Evolutionary conservation across 2,113 vertebrate genomes (phyloP).

Genomic region (Rhea pennata): DNA sequence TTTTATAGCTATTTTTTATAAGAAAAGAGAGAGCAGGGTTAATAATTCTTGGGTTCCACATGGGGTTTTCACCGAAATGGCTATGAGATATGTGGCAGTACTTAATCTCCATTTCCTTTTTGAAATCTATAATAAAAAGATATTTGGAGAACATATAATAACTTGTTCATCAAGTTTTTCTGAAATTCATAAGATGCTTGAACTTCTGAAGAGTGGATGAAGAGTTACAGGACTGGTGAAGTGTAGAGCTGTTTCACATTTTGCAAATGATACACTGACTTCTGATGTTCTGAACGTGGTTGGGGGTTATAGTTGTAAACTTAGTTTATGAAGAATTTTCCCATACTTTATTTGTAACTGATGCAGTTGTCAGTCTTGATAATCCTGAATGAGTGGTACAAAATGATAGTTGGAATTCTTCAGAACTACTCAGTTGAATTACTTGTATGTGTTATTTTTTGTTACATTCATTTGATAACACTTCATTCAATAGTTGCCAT

Average conservation of each 20-base stretch:
- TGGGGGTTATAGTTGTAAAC: neutral
- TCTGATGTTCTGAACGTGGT: neutral
- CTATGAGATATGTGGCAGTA: neutral
- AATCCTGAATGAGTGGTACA: neutral
- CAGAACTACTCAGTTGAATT: neutral
- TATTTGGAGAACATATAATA: too few species aligned
- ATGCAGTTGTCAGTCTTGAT: neutral
- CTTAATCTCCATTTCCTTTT: neutral
- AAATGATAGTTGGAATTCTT: neutral
- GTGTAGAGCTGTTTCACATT: neutral
- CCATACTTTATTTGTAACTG: neutral
- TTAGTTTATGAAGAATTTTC: neutral
- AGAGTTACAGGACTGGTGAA: neutral
- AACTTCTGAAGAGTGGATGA: neutral
- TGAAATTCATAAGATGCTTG: neutral
- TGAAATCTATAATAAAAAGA: neutral
- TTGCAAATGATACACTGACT: accelerated
- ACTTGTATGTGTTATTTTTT: neutral
- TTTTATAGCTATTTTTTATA: neutral
- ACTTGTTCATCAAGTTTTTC: neutral
- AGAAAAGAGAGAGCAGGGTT: neutral
- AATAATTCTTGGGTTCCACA: neutral
- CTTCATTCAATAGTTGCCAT: neutral
- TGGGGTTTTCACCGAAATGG: neutral
- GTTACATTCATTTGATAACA: neutral